Evolutionary conservation across 2,113 vertebrate species (phyloP), one percentile per base, ranked within the genome.

Genomic region (Lasiurus borealis): DNA sequence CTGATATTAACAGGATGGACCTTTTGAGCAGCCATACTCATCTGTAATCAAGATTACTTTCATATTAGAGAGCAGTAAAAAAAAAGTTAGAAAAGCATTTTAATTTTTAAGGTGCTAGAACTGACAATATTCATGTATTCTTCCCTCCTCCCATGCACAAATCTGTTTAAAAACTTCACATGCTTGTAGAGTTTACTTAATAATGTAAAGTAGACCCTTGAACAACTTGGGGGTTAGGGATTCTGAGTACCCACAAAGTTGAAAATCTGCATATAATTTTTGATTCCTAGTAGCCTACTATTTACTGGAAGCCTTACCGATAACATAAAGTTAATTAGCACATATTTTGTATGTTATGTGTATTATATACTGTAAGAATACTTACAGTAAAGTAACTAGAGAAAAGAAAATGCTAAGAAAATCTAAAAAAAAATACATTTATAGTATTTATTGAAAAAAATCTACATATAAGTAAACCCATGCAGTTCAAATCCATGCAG

Each of bases 1-100:
- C 94, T 97, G 94, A 68, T 97, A 97, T 96, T 96, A 98, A 97
- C 34, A 97, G 95, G 97, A 98, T 98, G 97, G 97, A 98, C 98
- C 98, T 98, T 98, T 98, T 95, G 98, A 98, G 97, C 98, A 98
- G 98, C 98, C 98, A 97, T 98, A 98, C 98, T 99, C 98, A 98
- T 99, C 98, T 98, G 98, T 98, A 98, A 99, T 98, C 98, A 98
- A 98, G 98, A 99, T 98, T 98, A 98, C 98, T 99, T 98, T 98
- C 98, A 98, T 97, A 95, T 98, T 98, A 98, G 98, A 98, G 77
- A 98, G 98, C 98, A 98, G 97, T 95, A 97, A 98, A 97, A 98
- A 98, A 98, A 97, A 97, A 97, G 98, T 98, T 94, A 84, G 96
- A 98, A 95, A 94, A 95, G 44, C 31, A 96, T 97, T 98, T 98